phyloP scores from a whole-genome alignment of 1,140 invertebrate genomes.

The Drosophila micromelanica region DNA sequence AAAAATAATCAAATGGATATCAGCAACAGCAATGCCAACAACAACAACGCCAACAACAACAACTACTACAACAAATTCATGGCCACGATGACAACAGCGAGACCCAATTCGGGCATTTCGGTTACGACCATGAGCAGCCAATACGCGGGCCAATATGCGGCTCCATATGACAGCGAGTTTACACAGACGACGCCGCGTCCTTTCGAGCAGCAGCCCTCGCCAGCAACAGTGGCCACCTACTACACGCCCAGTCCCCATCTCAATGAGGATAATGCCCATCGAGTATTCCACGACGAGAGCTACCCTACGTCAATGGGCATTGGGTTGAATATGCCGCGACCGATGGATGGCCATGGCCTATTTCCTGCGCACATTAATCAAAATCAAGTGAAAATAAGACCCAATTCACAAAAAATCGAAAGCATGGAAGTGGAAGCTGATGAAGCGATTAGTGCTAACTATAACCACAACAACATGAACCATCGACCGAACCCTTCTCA shows the following conservation, averaged over 20 bases:
- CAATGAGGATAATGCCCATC: conserved; percentile 72
- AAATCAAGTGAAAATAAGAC: conserved; percentile 69
- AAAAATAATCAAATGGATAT: conserved; percentile 28
- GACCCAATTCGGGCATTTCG: conserved; percentile 34
- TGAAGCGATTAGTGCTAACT: conserved; percentile 59
- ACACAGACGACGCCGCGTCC: conserved; percentile 64
- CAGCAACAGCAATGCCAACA: conserved; percentile 17
- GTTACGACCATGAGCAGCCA: conserved; percentile 42
- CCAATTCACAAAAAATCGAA: conserved; percentile 81
- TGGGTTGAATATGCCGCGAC: conserved; percentile 50
- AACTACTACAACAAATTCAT: conserved; percentile 39
- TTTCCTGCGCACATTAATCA: conserved; percentile 61
- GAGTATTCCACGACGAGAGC: conserved; percentile 62
- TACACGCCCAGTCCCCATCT: conserved; percentile 80
- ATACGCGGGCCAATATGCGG: conserved; percentile 44
- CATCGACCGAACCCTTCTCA: conserved; percentile 52
- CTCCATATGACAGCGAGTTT: conserved; percentile 55
- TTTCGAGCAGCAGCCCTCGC: conserved; percentile 61
- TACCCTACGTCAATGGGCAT: conserved; percentile 49
- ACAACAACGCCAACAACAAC: conserved; percentile 2
- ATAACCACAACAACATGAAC: conserved; percentile 27
- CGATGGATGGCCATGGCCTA: conserved; percentile 45
- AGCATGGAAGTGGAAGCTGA: conserved; percentile 77
- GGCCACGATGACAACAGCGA: conserved; percentile 56
- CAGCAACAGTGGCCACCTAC: conserved; percentile 60